Conservation (phyloP, 2,888 invertebrate species). For the Balanococcus diminutus region DNA sequence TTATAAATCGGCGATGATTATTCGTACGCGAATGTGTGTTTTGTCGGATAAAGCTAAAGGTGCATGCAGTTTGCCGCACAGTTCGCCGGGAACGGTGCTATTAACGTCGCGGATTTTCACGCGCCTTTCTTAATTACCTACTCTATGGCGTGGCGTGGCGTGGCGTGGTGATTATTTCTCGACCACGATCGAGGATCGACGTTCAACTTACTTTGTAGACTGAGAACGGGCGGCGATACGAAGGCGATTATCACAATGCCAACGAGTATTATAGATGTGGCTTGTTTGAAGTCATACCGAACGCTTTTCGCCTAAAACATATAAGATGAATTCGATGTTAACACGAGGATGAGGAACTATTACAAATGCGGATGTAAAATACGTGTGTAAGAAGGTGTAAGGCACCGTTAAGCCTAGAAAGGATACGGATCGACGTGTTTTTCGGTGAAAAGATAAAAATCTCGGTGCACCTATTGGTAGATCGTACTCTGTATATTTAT, state of each 20-base stretch:
- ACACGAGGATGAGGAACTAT: not conserved
- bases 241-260: conserved; percentile 29
- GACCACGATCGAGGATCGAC: not conserved
- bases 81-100: not conserved
- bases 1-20: not conserved
- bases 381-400: not conserved
- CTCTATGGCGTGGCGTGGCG: too few species aligned
- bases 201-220: conserved; percentile 50
- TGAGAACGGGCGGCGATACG: conserved; percentile 21
- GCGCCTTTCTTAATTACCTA: too few species aligned
- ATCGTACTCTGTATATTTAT: not conserved
- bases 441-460: not conserved
- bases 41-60: not conserved
- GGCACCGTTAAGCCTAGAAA: not conserved
- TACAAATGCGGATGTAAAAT: not conserved
- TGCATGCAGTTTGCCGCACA: not conserved
- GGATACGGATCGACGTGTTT: conserved; percentile 1
- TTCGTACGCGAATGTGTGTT: not conserved
- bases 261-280: conserved; percentile 22
- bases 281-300: conserved; percentile 45
- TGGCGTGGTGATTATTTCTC: not conserved
- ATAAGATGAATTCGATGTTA: not conserved
- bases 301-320: conserved; percentile 51
- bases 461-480: not conserved
- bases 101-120: not conserved